Evolutionary conservation across 2,888 invertebrate genomes (phyloP), one percentile per base, ranked within the genome.

Genomic region (Chrysolina haemoptera): DNA sequence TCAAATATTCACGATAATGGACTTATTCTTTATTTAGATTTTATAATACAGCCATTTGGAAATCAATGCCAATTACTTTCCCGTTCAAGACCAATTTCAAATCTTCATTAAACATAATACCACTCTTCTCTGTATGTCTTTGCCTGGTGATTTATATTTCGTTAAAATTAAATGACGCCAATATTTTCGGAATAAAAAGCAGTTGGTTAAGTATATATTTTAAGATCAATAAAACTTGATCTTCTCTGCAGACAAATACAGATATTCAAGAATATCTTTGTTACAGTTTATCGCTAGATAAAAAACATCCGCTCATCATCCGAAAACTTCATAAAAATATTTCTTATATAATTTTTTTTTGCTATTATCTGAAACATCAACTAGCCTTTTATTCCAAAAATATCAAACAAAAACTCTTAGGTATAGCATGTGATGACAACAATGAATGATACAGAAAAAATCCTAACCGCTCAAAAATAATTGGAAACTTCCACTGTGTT

Each of bases 391-490:
- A 59, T 27, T 35, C 10, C n/a, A 16, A 59, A 14, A 59, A 22
- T n/a, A 59, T 59, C 27, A 22, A 14, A 6, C 3, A 8, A 5
- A 59, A 35, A 35, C 53, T 53, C 20, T 18, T 20, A 20, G 53
- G n/a, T 59, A 27, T 27, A 59, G 16, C 6, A 10, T 35, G 59
- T 59, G 59, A 53, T 59, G 59, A 59, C n/a, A 18, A 50, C 2
- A 50, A 16, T 62, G 41, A 41, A 65, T 22, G 12, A 46, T 14
- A 46, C 10, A 65, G 27, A 46, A 40, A 55, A n/a, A 50, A 66
- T 50, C n/a, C 16, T 66, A 66, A 66, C 22, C 27, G 53, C 40
- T 18, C 53, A 55, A 67, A 27, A 66, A 67, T 27, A 53, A 35
- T 8, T 35, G 10, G 53, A 67, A 53, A 48, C 27, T 16, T 20